phyloP scores from a whole-genome alignment of 1,140 invertebrate species.

The Drosophila bipectinata region DNA sequence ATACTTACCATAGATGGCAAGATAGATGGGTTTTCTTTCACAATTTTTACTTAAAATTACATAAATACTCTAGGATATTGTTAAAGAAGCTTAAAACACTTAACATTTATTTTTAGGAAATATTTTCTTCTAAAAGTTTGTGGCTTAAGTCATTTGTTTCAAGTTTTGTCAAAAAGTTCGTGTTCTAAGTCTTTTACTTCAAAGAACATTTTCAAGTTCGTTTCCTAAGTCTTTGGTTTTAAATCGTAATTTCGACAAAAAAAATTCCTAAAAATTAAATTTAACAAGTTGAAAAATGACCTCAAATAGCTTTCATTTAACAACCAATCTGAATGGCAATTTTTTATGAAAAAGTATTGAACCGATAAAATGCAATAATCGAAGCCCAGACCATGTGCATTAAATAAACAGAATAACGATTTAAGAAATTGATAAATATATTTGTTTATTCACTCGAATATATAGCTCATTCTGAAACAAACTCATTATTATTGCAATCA shows the following conservation, averaged over 20 bases:
- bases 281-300: neutral
- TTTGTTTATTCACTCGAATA: conserved; percentile 2
- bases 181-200: neutral
- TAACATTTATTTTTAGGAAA: neutral
- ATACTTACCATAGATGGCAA: neutral
- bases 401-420: conserved; percentile 3
- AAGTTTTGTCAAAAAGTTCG: neutral
- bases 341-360: neutral
- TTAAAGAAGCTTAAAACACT: neutral
- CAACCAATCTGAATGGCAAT: neutral
- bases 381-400: neutral
- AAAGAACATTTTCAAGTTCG: conserved; percentile 1
- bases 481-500: conserved; percentile 71
- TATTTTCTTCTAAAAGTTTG: too few relatives aligned
- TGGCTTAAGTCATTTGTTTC: too few relatives aligned
- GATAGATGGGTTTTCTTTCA: neutral
- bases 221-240: neutral
- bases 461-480: conserved; percentile 57
- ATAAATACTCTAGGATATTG: too few relatives aligned
- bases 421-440: conserved; percentile 3
- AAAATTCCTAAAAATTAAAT: neutral
- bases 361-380: neutral
- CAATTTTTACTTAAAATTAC: neutral
- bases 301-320: conserved; percentile 1
- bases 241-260: neutral